Evolutionary conservation across 2,888 invertebrate genomes (phyloP), one percentile per base, ranked within the genome.

Genomic region (Drosophila neoperkinsi): DNA sequence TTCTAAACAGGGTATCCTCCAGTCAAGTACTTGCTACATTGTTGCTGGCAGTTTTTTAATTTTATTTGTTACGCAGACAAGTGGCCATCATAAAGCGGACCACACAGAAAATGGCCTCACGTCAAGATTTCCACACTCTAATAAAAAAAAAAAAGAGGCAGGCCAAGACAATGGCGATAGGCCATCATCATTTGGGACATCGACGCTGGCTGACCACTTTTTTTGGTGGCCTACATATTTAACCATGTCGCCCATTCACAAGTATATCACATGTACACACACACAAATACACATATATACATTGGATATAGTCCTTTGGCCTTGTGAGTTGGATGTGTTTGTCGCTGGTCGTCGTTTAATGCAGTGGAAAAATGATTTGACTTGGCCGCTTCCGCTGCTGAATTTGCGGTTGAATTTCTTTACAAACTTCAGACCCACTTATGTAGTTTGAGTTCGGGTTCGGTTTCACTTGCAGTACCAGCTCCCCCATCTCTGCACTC

Each of bases 331-430:
- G 38, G 16, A 38, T 65, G 56, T 73, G 68, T 68, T 68, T 72
- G 74, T 61, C 60, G 65, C 79, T 71, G 72, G 80, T 53, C 76
- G 65, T 73, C 76, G 82, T 79, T 87, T 87, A 87, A 89, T 89
- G 87, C 87, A 89, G 83, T 87, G 87, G 89, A 87, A 87, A 87
- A 88, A 84, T 89, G 81, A 87, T 87, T 89, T 84, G 84, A 82
- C 84, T 87, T 70, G 61, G 63, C 68, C 68, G 75, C 75, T 82
- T 77, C 67, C 87, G 74, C 51, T 70, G 76, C 68, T 74, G 73
- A 76, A 82, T 76, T 84, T 88, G 84, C 71, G 88, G 88, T 82
- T 65, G 80, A 82, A 71, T 71, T 81, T 82, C 74, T 74, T 74
- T 64, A 70, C 65, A 74, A 74, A 65, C 59, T 63, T 55, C 76